Conservation (phyloP, 2,888 invertebrate species). For the Galerucella pusilla region DNA sequence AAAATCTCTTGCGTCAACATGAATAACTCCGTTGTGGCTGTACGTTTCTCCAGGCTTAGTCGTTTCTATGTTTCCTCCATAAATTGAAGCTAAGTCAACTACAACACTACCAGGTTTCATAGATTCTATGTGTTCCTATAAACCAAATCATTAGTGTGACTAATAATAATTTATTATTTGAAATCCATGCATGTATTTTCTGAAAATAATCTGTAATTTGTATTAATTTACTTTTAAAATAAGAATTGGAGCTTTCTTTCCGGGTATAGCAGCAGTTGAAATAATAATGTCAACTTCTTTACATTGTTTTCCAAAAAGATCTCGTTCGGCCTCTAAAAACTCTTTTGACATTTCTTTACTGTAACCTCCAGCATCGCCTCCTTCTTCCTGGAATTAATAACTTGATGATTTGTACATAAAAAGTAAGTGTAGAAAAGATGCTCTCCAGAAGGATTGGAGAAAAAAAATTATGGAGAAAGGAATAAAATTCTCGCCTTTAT, state of each 20-base stretch:
- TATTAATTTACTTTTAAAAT: conserved; percentile 75
- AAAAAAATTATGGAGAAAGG: no score
- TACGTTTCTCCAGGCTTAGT: conserved; percentile 82
- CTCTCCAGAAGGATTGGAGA: no score
- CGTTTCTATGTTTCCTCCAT: conserved; percentile 88
- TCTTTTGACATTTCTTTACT: conserved; percentile 89
- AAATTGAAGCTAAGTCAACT: conserved; percentile 89
- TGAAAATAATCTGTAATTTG: no score
- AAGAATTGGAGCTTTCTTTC: conserved; percentile 83
- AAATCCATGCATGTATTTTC: no score
- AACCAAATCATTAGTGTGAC: conserved; percentile 18
- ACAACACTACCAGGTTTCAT: conserved; percentile 92
- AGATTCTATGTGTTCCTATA: conserved; percentile 77
- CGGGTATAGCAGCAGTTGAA: conserved; percentile 90
- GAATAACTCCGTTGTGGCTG: conserved; percentile 82
- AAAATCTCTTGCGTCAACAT: conserved; percentile 86
- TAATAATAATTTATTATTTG: no score
- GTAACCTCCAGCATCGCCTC: conserved; percentile 79
- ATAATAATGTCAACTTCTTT: conserved; percentile 88
- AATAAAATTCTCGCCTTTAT: conserved; percentile 70
- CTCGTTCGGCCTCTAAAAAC: conserved; percentile 87
- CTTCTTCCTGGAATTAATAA: conserved; percentile 71
- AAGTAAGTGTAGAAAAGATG: no score
- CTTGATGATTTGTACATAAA: no score
- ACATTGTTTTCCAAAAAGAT: conserved; percentile 84